Conservation (phyloP, 2,888 invertebrate genomes). For the Metopia argyrocephala region DNA sequence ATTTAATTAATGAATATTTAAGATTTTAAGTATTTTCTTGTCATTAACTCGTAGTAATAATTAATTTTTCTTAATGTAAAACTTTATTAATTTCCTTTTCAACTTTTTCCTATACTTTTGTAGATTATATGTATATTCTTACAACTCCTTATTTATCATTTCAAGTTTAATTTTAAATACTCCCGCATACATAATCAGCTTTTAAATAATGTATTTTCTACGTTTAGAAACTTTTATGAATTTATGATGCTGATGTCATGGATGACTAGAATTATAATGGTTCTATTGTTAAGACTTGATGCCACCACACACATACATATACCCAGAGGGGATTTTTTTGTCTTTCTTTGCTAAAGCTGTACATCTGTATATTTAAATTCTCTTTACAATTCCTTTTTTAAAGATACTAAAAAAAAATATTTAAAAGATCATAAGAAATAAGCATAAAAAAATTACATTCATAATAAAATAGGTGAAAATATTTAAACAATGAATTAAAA, state of each 20-base stretch:
- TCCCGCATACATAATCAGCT: neutral
- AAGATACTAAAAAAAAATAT: neutral
- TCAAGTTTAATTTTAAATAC: neutral
- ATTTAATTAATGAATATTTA: too few relatives aligned
- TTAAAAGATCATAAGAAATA: neutral
- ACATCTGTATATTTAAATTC: conserved; percentile 1
- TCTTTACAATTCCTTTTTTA: conserved; percentile 15
- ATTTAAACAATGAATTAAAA: conserved; percentile 51
- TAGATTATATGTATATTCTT: neutral
- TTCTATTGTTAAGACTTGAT: conserved; percentile 31
- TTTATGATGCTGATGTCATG: conserved; percentile 1
- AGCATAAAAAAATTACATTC: conserved; percentile 23
- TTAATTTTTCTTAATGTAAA: neutral
- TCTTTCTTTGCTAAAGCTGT: neutral
- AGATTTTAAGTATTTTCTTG: neutral
- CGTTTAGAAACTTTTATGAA: conserved; percentile 15
- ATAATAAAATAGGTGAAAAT: conserved; percentile 60
- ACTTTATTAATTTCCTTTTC: neutral
- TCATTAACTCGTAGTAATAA: neutral
- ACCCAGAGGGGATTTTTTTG: conserved; percentile 17
- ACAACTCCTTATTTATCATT: neutral
- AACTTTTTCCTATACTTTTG: neutral
- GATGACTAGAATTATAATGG: conserved; percentile 36
- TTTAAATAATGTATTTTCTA: conserved; percentile 20
- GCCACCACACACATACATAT: neutral